Conservation (phyloP, 2,888 invertebrate species). For the Nomada fabriciana region DNA sequence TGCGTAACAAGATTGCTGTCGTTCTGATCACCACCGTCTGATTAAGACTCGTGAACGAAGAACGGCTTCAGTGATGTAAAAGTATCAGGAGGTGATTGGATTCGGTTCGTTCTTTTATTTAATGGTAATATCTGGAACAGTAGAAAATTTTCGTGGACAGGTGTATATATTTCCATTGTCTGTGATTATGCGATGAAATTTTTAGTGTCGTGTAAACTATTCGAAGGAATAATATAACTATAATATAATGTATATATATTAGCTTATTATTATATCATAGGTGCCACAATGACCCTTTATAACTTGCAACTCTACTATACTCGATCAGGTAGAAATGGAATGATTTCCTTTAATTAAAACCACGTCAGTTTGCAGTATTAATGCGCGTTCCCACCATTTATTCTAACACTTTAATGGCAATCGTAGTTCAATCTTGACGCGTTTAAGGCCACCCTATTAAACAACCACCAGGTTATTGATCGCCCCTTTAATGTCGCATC, state of each 20-base stretch:
- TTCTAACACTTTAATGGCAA: slow-evolving; percentile 13
- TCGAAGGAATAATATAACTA: no score
- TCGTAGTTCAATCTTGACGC: neutral
- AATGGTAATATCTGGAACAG: no score
- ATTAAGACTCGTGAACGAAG: slow-evolving; percentile 30
- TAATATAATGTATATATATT: no score
- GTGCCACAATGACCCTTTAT: no score
- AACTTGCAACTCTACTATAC: no score
- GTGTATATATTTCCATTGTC: no score
- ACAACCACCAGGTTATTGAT: slow-evolving; percentile 45
- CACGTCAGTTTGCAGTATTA: neutral
- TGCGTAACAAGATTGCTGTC: slow-evolving; percentile 64
- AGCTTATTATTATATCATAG: no score
- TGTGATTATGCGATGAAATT: no score
- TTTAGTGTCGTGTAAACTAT: no score
- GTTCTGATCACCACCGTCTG: slow-evolving; percentile 34
- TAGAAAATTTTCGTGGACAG: no score
- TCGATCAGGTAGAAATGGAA: no score
- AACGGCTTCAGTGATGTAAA: slow-evolving; percentile 35
- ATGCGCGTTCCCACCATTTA: neutral
- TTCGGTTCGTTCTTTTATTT: neutral
- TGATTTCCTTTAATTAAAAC: no score
- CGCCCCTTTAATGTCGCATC: slow-evolving; percentile 28
- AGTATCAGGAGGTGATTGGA: neutral
- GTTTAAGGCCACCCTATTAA: slow-evolving; percentile 29